These are phyloP conservation scores for Strix occidentalis DNA, from an alignment of 2,797 vertebrate genomes.

Conservation along the genomic window DNA sequence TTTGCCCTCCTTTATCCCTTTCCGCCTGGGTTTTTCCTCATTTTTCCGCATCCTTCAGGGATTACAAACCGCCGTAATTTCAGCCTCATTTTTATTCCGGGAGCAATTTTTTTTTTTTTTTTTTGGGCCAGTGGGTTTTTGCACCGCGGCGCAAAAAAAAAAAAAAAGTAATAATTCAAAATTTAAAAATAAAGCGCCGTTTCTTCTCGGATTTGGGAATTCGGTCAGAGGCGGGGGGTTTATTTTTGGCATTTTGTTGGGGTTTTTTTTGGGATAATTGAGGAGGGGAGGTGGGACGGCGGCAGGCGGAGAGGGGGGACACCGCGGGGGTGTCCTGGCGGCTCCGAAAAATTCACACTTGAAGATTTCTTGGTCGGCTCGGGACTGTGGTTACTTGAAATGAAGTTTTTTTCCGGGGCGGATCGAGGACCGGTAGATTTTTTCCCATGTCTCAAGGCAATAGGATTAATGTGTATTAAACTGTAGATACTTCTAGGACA, in stretches of 20 bases:
- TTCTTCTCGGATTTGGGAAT: background rate
- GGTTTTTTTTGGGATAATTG: background rate
- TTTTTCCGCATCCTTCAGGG: conserved; percentile 29
- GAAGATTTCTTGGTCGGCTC: conserved; percentile 78
- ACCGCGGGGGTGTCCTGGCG: background rate
- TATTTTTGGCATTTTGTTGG: background rate
- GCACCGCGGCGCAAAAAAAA: background rate
- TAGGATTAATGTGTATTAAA: conserved; percentile 86
- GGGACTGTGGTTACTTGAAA: conserved; percentile 85
- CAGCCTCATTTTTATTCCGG: background rate
- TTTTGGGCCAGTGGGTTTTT: background rate
- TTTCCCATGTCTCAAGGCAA: conserved; percentile 82
- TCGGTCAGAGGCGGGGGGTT: background rate
- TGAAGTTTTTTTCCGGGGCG: conserved; percentile 79
- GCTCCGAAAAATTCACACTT: conserved; percentile 67
- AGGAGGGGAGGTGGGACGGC: background rate
- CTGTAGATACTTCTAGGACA: conserved; percentile 87
- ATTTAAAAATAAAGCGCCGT: background rate
- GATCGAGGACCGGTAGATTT: conserved; percentile 81
- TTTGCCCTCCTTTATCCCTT: background rate
- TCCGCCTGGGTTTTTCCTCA: background rate
- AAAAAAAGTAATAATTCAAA: background rate
- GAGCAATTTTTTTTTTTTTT: background rate
- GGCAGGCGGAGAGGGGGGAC: background rate
- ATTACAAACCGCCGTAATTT: background rate